Evolutionary conservation across 2,113 vertebrate species (phyloP).

Genomic region (Rana temporaria): DNA sequence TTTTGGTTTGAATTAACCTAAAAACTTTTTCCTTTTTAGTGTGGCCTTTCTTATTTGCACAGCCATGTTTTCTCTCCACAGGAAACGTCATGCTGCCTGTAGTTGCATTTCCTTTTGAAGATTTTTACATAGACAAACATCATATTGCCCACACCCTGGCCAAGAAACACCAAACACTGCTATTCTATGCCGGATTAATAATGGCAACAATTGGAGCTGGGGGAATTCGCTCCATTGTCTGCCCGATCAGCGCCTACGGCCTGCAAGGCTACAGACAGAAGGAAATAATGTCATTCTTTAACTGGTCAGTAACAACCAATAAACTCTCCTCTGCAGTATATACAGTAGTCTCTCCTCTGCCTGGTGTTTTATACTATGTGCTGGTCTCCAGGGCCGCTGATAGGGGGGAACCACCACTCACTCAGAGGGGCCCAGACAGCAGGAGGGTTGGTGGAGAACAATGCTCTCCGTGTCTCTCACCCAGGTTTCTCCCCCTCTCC

Average conservation of each 20-base stretch:
- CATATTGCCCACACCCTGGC: constrained; percentile 74
- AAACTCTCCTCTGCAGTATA: too few relatives aligned
- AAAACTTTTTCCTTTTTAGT: too few relatives aligned
- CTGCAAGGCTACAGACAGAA: constrained; percentile 75
- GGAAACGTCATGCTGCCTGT: constrained; percentile 85
- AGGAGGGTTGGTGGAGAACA: too few relatives aligned
- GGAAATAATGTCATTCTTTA: constrained; percentile 84
- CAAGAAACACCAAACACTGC: constrained; percentile 74
- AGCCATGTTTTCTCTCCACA: constrained; percentile 58
- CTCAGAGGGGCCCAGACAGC: too few relatives aligned
- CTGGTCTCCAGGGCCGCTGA: too few relatives aligned
- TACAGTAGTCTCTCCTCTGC: too few relatives aligned
- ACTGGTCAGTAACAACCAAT: constrained; percentile 76
- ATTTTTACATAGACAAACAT: constrained; percentile 78
- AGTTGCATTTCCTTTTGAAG: constrained; percentile 89
- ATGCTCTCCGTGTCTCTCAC: too few relatives aligned
- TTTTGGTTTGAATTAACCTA: too few relatives aligned
- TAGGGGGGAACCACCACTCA: too few relatives aligned
- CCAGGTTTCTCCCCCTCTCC: too few relatives aligned
- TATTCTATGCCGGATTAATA: constrained; percentile 83
- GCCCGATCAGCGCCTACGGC: constrained; percentile 79
- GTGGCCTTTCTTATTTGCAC: too few relatives aligned
- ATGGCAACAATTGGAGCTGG: constrained; percentile 83
- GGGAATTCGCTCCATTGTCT: constrained; percentile 84
- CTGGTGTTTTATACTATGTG: too few relatives aligned